A percentile compares a stretch with the other conserved stretches of the same genome.
These are phyloP conservation scores for Ctenochaetus hawaiiensis DNA, from an alignment of 2,797 vertebrate species.

Conservation along the genomic window DNA sequence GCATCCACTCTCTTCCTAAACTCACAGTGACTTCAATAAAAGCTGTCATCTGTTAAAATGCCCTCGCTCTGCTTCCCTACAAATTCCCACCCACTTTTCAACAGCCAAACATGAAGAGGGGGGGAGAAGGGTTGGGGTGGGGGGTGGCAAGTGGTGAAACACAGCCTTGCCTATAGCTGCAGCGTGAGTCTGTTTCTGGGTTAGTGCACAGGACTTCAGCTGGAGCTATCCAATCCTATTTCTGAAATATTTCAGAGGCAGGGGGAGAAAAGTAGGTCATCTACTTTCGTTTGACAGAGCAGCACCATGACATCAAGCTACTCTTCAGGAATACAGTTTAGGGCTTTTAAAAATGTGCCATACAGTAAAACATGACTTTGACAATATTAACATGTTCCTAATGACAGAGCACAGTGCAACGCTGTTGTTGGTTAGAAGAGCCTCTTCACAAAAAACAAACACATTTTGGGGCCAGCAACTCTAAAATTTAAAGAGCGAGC, in stretches of 20 bases:
- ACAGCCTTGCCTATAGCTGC: constrained; percentile 81
- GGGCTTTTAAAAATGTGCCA: constrained; percentile 77
- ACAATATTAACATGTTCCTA: constrained; percentile 46
- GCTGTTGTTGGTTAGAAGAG: constrained; percentile 19
- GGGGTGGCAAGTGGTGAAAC: constrained; percentile 64
- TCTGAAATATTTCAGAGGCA: constrained; percentile 85
- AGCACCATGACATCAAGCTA: constrained; percentile 77
- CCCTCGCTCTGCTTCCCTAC: constrained; percentile 71
- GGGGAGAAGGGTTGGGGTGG: constrained; percentile 33
- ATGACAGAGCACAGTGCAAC: constrained; percentile 12
- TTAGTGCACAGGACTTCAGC: constrained; percentile 84
- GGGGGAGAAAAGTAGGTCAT: constrained; percentile 83
- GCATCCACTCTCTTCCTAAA: constrained; percentile 68
- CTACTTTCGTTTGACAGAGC: constrained; percentile 82
- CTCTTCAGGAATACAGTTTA: constrained; percentile 83
- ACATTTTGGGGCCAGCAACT: constrained; percentile 41
- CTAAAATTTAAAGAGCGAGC: constrained; percentile 35
- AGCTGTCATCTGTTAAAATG: constrained; percentile 81
- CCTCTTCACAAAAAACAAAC: constrained; percentile 11
- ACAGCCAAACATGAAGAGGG: constrained; percentile 75
- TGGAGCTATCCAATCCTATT: constrained; percentile 83
- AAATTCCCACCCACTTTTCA: constrained; percentile 80
- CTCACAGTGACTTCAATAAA: constrained; percentile 74
- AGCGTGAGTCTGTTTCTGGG: constrained; percentile 82
- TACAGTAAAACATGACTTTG: constrained; percentile 64